Base-by-base conservation (phyloP, 2,888 invertebrate genomes). In the Blastobasis lacticolella region DNA sequence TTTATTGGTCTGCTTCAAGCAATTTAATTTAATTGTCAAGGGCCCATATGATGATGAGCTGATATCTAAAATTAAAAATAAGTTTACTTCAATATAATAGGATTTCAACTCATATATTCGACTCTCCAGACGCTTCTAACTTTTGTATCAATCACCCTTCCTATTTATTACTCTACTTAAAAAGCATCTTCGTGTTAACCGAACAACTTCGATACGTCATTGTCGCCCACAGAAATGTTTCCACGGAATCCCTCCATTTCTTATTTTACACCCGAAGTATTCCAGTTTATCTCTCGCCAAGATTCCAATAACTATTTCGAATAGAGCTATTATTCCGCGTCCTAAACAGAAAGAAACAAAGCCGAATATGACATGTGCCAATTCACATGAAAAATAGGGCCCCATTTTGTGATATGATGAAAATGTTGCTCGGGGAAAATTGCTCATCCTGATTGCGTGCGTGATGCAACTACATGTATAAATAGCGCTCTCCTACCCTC, bases 301-400 rank as follows among this genome's bases (percentile, higher is more conserved):
- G 42, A 48, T 49, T 46, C 55, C 61, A 60, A 62, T 62, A 63
- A 61, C 58, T 54, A 61, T 62, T 57, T 57, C 57, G 43, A 59
- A 63, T 60, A 49, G 54, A 58, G 54, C 57, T 57, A 58, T 63
- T 62, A 63, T 60, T 62, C 56, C 52, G 49, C 51, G 58, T 61
- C 57, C 50, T 50, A 48, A 45, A 50, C 53, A 48, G 54, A 51
- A 52, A 48, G 55, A 58, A 61, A 58, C 54, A 59, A 56, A 56
- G 56, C 52, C 45, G 38, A 55, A 54, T 65, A 63, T 66, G 64
- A 66, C 60, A 66, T 64, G 64, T 66, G 59, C 63, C 67, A 63
- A 65, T 65, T 57, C 59, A 49, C 58, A 48, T 62, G 56, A 60
- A 54, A 52, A 57, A 66, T 65, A 53, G 54, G 56, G 54, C 52